phyloP scores from a whole-genome alignment of 2,888 invertebrate species.

The Tiliacea citrago region DNA sequence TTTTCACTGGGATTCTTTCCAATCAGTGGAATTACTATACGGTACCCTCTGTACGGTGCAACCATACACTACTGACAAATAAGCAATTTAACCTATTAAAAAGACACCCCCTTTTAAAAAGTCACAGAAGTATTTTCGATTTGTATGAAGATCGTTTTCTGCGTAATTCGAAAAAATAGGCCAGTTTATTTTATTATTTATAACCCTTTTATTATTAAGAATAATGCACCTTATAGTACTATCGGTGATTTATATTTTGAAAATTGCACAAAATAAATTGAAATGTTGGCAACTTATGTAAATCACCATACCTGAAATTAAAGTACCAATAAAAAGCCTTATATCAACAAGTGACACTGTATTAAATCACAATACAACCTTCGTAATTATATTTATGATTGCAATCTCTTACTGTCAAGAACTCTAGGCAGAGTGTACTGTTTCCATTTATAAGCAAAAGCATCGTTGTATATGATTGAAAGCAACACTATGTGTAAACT shows the following conservation, averaged over 20 bases:
- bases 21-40: not conserved
- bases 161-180: constrained; percentile 9
- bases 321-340: not conserved
- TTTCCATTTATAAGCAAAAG: constrained; percentile 40
- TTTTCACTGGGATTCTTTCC: not conserved
- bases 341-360: not conserved
- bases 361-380: constrained; percentile 7
- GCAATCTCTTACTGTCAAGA: not conserved
- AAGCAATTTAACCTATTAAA: no score
- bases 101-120: not conserved
- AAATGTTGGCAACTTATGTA: not conserved
- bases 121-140: no score
- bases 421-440: not conserved
- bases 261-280: constrained; percentile 35
- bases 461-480: constrained; percentile 13
- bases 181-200: not conserved
- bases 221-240: not conserved
- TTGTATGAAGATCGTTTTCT: not conserved
- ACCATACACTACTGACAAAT: not conserved
- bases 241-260: not conserved
- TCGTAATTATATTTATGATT: constrained; percentile 14
- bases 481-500: constrained; percentile 18
- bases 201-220: not conserved
- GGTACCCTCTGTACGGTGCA: not conserved
- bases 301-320: not conserved